Percentiles rank a stretch among this genome's conserved stretches.
phyloP scores from a whole-genome alignment of 2,113 vertebrate species.

The Falcunculus frontatus region DNA sequence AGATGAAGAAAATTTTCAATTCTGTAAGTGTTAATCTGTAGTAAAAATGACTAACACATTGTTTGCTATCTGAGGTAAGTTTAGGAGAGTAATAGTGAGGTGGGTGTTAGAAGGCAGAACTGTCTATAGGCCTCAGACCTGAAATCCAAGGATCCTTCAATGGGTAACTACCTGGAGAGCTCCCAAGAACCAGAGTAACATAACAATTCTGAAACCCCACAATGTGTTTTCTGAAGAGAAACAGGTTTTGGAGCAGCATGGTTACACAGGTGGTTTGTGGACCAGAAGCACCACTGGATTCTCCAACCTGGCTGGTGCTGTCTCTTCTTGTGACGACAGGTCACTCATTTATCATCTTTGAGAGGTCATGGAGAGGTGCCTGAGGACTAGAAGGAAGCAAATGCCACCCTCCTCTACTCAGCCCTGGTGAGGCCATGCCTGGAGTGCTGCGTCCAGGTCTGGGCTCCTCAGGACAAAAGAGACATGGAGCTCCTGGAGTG shows the following conservation, averaged over 20 bases:
- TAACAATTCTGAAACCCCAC: neutral
- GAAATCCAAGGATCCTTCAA: neutral
- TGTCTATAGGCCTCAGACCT: neutral
- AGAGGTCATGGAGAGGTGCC: neutral
- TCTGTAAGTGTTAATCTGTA: neutral
- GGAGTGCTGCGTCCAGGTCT: neutral
- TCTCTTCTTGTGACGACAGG: neutral
- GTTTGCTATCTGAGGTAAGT: neutral
- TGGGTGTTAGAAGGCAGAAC: neutral
- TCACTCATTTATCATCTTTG: too few relatives aligned
- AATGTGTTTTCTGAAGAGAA: neutral
- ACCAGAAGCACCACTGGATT: neutral
- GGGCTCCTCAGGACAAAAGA: neutral
- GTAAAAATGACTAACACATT: neutral
- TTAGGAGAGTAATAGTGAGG: neutral
- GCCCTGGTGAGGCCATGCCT: neutral
- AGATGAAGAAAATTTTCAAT: neutral
- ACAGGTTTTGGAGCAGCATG: neutral
- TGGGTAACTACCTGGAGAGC: neutral
- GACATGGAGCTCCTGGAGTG: neutral
- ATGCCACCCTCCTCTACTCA: neutral
- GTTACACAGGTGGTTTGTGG: neutral
- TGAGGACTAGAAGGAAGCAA: neutral
- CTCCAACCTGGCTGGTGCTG: neutral
- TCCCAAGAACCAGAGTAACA: neutral